Evolutionary conservation across 2,113 vertebrate species (phyloP), one percentile per base, ranked within the genome.

Genomic region (Mohoua ochrocephala): DNA sequence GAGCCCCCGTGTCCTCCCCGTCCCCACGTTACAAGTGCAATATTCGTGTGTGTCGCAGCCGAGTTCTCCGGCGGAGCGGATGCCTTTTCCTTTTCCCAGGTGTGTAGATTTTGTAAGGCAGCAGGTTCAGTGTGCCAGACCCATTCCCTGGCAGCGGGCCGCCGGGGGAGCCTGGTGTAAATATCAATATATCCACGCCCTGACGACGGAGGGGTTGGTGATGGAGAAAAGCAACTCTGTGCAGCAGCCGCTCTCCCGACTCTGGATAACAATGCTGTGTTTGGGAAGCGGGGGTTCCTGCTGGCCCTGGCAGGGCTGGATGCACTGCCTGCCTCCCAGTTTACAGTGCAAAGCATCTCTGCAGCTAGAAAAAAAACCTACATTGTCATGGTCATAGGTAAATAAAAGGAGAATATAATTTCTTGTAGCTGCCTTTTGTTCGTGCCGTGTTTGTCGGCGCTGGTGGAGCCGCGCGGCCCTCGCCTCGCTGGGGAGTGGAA

Each of bases 21-120:
- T 95, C 80, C 93, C 70, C 94, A 61, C 97, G 97, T 98, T 97
- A 92, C 98, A 99, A 99, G 99, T 99, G 99, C 99, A 99, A 99
- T 99, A 99, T 98, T 96, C 97, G 97, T 95, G 97, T 97, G 94
- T 81, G 97, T 98, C 91, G 89, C 84, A 50, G 94, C 94, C 79
- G 97, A 97, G 91, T 86, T 96, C 96, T 95, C 92, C 56, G 14
- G 93, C 70, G 68, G 97, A 98, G 98, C 78, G 94, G 98, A 94
- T 91, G 86, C 82, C 76, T 84, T 76, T 45, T 57, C 30, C 61
- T 61, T 31, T 64, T 67, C 13, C 67, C 2, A 56, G 81, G 78
- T 80, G 97, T 63, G 94, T 95, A 47, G 84, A n/a, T 92, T 95
- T 89, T 96, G 87, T 92, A 95, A 95, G 77, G 89, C 73, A 45